Percentiles rank a stretch among this genome's conserved stretches.
Conservation (phyloP, 2,113 vertebrate species). For the Aramus guarauna region DNA sequence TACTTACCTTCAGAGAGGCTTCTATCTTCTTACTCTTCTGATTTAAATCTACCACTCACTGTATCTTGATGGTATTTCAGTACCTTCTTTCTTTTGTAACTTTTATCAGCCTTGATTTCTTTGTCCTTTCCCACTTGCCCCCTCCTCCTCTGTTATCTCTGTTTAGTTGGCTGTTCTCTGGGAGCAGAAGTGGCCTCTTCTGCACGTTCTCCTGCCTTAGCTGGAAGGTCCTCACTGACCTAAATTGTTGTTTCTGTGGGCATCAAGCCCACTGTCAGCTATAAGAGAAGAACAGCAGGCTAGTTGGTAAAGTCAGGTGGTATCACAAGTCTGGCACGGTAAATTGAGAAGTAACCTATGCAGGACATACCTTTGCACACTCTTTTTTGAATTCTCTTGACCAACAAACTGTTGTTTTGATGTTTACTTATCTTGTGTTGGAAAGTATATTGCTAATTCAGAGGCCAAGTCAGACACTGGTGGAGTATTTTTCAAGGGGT, state of each 20-base stretch:
- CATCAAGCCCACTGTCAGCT: background rate
- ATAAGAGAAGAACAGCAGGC: background rate
- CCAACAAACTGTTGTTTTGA: background rate
- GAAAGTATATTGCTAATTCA: background rate
- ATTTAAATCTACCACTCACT: background rate
- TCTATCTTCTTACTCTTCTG: background rate
- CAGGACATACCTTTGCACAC: background rate
- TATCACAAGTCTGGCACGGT: background rate
- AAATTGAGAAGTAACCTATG: background rate
- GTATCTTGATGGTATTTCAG: background rate
- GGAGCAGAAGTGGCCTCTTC: background rate
- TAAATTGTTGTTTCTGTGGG: background rate
- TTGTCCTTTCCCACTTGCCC: background rate
- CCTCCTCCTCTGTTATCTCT: background rate
- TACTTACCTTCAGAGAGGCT: background rate
- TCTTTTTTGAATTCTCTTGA: background rate
- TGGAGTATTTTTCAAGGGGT: background rate
- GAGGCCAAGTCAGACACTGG: background rate
- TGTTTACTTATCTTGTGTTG: background rate
- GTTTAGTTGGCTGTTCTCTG: background rate
- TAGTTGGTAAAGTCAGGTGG: background rate
- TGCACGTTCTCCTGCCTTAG: background rate
- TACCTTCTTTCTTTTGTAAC: background rate
- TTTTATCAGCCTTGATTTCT: background rate
- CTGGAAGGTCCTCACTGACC: background rate